Evolutionary conservation across 2,888 invertebrate species (phyloP).

Genomic region (Drosophila falleni): DNA sequence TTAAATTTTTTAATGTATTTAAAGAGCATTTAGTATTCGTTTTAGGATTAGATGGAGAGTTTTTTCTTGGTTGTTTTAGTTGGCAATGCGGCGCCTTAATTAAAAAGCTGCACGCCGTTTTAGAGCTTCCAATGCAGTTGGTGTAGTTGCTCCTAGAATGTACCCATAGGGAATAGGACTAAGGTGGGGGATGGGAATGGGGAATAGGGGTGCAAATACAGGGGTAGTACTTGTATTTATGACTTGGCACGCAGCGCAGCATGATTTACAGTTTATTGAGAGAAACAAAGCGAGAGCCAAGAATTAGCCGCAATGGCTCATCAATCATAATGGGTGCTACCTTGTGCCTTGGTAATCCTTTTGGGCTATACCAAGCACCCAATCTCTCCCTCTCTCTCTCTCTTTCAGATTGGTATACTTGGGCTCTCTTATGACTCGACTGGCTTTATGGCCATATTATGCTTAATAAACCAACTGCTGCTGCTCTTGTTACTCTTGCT

Average conservation of each 20-base stretch:
- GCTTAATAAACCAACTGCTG: constrained; percentile 73
- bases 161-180: not conserved
- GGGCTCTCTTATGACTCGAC: constrained; percentile 55
- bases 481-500: constrained; percentile 35
- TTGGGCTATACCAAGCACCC: constrained; percentile 14
- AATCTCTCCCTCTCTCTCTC: not conserved
- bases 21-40: constrained; percentile 32
- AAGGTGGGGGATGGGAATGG: not conserved
- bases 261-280: constrained; percentile 78
- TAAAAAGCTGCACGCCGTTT: constrained; percentile 73
- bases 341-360: constrained; percentile 56
- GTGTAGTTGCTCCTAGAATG: constrained; percentile 22
- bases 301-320: constrained; percentile 79
- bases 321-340: constrained; percentile 63
- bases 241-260: constrained; percentile 76
- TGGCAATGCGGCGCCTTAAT: constrained; percentile 68
- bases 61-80: constrained; percentile 15
- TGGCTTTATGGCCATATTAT: constrained; percentile 78
- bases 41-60: not conserved
- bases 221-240: constrained; percentile 68
- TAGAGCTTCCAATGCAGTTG: constrained; percentile 38
- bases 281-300: constrained; percentile 74
- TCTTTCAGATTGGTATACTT: constrained; percentile 3
- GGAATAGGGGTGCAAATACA: constrained; percentile 11
- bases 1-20: not conserved